Conservation (phyloP, 92 coral and sea anemone species). For the Epizoanthus ramosus region DNA sequence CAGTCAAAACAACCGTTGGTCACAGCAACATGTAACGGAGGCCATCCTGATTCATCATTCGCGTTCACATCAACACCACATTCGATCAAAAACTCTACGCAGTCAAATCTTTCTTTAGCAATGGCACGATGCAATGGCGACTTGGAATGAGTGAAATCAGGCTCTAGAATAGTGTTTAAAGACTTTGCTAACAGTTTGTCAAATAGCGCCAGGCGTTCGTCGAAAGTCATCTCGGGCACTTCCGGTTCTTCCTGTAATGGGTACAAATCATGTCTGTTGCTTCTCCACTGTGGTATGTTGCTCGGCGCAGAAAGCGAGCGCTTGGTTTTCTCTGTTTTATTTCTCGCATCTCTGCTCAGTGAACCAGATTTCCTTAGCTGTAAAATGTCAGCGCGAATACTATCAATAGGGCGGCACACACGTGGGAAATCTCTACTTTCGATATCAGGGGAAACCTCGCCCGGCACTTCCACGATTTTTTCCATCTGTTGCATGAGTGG, state of each 20-base stretch:
- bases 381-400: background rate
- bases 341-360: constrained; percentile 15
- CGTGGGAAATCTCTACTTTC: constrained; percentile 10
- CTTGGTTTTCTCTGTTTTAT: constrained; percentile 20
- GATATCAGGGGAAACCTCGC: constrained; percentile 26
- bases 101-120: constrained; percentile 36
- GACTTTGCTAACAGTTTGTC: constrained; percentile 32
- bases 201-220: constrained; percentile 35
- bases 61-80: constrained; percentile 39
- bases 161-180: constrained; percentile 29
- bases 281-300: background rate
- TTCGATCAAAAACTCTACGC: constrained; percentile 38
- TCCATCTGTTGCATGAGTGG: constrained; percentile 37
- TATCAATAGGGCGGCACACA: background rate
- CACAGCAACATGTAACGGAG: constrained; percentile 41
- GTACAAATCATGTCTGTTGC: constrained; percentile 5
- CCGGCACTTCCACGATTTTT: constrained; percentile 31
- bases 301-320: constrained; percentile 31
- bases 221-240: constrained; percentile 8
- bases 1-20: constrained; percentile 37
- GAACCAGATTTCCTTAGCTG: constrained; percentile 5
- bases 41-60: constrained; percentile 40
- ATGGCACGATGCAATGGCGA: constrained; percentile 42
- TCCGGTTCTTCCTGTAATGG: constrained; percentile 38
- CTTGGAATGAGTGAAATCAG: constrained; percentile 36